Evolutionary conservation across 2,113 vertebrate genomes (phyloP).

Genomic region (Thymallus thymallus): DNA sequence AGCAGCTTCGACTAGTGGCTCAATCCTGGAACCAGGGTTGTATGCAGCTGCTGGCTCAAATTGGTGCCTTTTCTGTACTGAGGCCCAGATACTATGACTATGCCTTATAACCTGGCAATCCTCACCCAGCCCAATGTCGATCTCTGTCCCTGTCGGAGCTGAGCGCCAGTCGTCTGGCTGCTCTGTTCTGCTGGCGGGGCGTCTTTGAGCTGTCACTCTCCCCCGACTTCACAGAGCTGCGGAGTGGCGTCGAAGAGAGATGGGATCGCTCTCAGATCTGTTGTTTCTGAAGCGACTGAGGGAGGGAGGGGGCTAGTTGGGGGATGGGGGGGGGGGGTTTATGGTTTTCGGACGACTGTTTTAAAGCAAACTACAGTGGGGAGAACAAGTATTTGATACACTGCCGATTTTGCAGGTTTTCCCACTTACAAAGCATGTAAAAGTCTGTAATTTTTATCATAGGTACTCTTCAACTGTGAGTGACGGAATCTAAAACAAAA

Average conservation of each 20-base stretch:
- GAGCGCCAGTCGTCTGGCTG: constrained; percentile 23
- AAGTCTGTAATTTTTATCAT: too few relatives aligned
- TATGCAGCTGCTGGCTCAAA: not conserved
- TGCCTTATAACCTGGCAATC: constrained; percentile 31
- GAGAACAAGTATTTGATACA: too few relatives aligned
- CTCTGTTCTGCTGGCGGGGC: constrained; percentile 23
- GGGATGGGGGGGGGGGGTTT: not conserved
- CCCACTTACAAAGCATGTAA: too few relatives aligned
- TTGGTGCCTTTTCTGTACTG: not conserved
- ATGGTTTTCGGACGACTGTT: constrained; percentile 40
- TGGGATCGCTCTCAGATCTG: constrained; percentile 41
- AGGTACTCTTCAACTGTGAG: too few relatives aligned
- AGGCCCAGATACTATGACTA: constrained; percentile 24
- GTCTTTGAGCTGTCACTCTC: constrained; percentile 63
- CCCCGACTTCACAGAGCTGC: constrained; percentile 57
- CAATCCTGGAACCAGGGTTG: not conserved
- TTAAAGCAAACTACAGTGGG: constrained; percentile 50
- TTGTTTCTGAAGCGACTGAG: constrained; percentile 45
- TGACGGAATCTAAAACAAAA: too few relatives aligned
- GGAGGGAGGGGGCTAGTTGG: constrained; percentile 16
- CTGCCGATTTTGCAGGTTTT: too few relatives aligned
- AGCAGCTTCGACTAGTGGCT: not conserved
- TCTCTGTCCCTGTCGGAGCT: not conserved
- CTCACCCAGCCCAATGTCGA: constrained; percentile 12
- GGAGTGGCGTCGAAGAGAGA: constrained; percentile 53